These are phyloP conservation scores for Piaya cayana DNA, from an alignment of 2,113 vertebrate species.

Conservation along the genomic window DNA sequence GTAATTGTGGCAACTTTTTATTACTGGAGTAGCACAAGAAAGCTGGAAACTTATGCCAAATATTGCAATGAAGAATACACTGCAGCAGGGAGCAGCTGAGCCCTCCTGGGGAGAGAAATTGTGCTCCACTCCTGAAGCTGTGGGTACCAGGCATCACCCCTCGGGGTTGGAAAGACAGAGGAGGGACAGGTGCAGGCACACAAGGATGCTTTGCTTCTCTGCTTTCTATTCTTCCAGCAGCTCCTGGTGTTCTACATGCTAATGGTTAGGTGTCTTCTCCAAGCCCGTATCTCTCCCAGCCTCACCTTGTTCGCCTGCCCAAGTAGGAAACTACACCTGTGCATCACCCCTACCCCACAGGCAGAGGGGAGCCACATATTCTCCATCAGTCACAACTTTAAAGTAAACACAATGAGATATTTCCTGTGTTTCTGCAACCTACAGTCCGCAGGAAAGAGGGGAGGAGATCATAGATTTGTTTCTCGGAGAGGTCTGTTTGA, in stretches of 20 bases:
- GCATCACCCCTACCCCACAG: background rate
- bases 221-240: background rate
- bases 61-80: rapidly evolving
- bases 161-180: rapidly evolving
- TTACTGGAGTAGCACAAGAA: background rate
- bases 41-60: background rate
- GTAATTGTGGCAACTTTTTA: background rate
- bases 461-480: background rate
- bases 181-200: rapidly evolving
- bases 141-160: background rate
- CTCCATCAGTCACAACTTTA: background rate
- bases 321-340: background rate
- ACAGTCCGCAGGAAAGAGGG: background rate
- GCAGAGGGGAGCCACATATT: background rate
- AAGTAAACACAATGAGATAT: background rate
- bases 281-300: background rate
- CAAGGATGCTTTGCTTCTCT: background rate
- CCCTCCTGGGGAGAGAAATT: background rate
- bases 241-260: background rate
- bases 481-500: background rate
- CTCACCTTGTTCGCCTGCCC: background rate
- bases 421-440: background rate
- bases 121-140: background rate
- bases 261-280: background rate
- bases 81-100: background rate